Base-by-base conservation (phyloP, 1,140 invertebrate species). In the Zeugodacus cucurbitae region DNA sequence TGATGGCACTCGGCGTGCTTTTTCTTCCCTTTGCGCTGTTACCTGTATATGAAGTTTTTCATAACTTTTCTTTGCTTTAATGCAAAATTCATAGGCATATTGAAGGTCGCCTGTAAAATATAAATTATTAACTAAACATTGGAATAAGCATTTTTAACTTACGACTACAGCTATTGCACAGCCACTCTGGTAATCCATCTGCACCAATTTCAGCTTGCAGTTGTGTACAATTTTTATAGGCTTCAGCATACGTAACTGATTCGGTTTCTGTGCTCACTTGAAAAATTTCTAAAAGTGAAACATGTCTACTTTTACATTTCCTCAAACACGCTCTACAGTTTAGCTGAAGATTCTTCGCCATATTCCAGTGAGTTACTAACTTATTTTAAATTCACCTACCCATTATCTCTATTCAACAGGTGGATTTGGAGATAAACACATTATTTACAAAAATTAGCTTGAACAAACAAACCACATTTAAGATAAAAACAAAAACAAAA, bases 81-180 rank as follows among this genome's bases (percentile, higher is more conserved):
- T 88, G 0, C 64, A 4, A 67, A 54, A 44, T 0, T 41, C 64
- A 44, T 70, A 64, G 3, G 59, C 48, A n/a, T 26, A 4, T 44
- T 54, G 44, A 6, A 57, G 58, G 20, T 34, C 26, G 14, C 62
- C 62, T 54, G n/a, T 5, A 44, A 58, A 44, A 11, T n/a, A 41
- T n/a, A 37, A 37, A 8, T 10, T 87, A 32, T 14, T 41, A 44
- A 10, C 29, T 29, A 20, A 20, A 37, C 8, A 74, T 20, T 74
- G 5, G 62, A 74, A 17, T 3, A 3, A 10, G 48, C 3, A 54
- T 8, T 44, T 37, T 88, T 41, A 34, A 48, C 29, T 88, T 8
- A 48, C 70, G 54, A 62, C 87, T 64, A 8, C 87, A 88, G 26
- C 32, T 57, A 32, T 58, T 57, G 64, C 87, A 88, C 44, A 88